phyloP scores from a whole-genome alignment of 2,888 invertebrate species.

The Acanthopleura granulata region DNA sequence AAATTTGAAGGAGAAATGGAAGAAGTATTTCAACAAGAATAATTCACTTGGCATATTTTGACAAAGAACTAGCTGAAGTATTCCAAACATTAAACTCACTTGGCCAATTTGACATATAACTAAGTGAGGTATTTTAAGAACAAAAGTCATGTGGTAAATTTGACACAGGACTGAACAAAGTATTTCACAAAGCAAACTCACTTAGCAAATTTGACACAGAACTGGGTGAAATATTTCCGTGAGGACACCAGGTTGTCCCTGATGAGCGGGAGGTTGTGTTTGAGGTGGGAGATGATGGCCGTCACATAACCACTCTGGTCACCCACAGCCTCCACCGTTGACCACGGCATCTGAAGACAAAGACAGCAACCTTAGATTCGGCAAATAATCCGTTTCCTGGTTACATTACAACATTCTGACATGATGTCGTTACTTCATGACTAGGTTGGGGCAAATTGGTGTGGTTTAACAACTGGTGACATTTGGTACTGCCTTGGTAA shows the following conservation, averaged over 20 bases:
- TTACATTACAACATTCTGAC: no score
- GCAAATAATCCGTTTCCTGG: no score
- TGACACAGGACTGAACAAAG: neutral
- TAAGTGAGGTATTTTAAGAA: no score
- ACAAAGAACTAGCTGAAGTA: neutral
- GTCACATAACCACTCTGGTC: slow-evolving; percentile 97
- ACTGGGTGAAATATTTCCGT: slow-evolving; percentile 97
- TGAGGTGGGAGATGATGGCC: slow-evolving; percentile 87
- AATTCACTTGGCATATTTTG: neutral
- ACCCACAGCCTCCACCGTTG: slow-evolving; percentile 91
- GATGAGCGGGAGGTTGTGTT: slow-evolving; percentile 88
- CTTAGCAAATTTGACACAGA: slow-evolving; percentile 95
- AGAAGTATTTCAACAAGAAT: no score
- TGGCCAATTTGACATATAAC: no score
- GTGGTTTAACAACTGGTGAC: slow-evolving; percentile 11
- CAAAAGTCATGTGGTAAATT: no score
- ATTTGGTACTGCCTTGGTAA: no score
- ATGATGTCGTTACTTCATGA: no score
- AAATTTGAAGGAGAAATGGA: no score
- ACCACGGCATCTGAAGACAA: slow-evolving; percentile 83
- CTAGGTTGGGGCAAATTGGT: no score
- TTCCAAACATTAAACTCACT: no score
- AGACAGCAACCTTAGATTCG: neutral
- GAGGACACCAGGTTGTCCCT: slow-evolving; percentile 91
- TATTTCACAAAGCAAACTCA: slow-evolving; percentile 62